phyloP scores from a whole-genome alignment of 1,140 invertebrate genomes.

The Drosophila bocqueti region DNA sequence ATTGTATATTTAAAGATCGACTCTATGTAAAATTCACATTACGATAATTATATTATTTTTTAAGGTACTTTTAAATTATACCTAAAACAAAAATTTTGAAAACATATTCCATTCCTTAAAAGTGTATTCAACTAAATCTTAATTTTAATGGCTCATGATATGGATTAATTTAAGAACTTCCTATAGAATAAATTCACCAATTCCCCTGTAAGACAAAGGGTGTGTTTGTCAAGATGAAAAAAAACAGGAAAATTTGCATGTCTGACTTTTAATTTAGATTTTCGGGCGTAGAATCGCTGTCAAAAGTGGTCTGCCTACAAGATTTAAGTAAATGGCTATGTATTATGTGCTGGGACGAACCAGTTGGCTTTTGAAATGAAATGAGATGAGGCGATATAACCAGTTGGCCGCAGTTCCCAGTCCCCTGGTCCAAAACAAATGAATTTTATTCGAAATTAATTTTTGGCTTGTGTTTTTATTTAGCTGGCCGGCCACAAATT shows the following conservation, averaged over 20 bases:
- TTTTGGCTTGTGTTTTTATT: slow-evolving; percentile 64
- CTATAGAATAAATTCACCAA: not conserved
- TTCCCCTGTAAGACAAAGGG: slow-evolving; percentile 12
- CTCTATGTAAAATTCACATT: not conserved
- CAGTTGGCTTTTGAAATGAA: slow-evolving; percentile 65
- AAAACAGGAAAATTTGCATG: slow-evolving; percentile 70
- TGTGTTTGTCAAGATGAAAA: slow-evolving; percentile 6
- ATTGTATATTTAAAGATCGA: accelerated
- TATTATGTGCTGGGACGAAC: slow-evolving; percentile 61
- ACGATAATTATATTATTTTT: not conserved
- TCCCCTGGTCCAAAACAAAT: slow-evolving; percentile 39
- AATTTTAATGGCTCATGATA: not conserved
- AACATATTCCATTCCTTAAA: too few relatives aligned
- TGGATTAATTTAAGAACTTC: slow-evolving; percentile 6
- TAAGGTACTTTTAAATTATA: not conserved
- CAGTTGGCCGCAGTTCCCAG: slow-evolving; percentile 52
- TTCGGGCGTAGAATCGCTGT: slow-evolving; percentile 58
- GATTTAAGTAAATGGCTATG: slow-evolving; percentile 57
- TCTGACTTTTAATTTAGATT: slow-evolving; percentile 61
- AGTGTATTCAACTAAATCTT: not conserved
- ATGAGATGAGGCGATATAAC: slow-evolving; percentile 56
- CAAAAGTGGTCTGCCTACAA: slow-evolving; percentile 55
- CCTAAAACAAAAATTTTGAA: not conserved
- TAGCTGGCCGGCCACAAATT: slow-evolving; percentile 48
- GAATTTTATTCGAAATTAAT: slow-evolving; percentile 70